phyloP scores from a whole-genome alignment of 53 echinoderm and acorn worm species.

The Astropecten irregularis region DNA sequence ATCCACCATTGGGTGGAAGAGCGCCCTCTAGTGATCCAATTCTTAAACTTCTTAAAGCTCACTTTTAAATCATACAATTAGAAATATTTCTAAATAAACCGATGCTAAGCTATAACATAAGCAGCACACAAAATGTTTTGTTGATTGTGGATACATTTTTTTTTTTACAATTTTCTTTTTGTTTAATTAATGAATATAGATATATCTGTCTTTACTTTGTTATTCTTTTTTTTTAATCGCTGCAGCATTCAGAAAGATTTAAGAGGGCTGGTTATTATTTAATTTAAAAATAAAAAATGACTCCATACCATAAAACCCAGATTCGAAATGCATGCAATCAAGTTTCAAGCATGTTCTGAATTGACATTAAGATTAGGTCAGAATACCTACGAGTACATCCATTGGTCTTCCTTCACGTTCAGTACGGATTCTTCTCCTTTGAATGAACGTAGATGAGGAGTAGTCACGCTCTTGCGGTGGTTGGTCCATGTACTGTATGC shows the following conservation, averaged over 20 bases:
- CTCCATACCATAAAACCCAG: background rate
- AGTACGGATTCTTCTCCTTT: background rate
- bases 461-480: background rate
- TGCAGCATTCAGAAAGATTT: slow-evolving; percentile 44
- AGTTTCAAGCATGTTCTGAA: background rate
- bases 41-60: too few species aligned
- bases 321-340: slow-evolving; percentile 19
- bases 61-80: background rate
- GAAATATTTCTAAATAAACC: background rate
- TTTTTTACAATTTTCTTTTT: background rate
- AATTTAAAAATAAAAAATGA: background rate
- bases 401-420: background rate
- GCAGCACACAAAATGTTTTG: slow-evolving; percentile 35
- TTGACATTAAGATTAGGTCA: background rate
- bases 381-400: background rate
- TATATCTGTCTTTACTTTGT: background rate
- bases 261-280: background rate
- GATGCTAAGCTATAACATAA: background rate
- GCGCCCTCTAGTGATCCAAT: too few species aligned
- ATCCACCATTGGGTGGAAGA: too few species aligned
- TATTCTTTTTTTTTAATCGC: background rate
- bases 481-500: background rate
- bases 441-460: too few species aligned
- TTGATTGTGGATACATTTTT: background rate
- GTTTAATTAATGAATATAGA: background rate